Conservation (phyloP, 2,113 vertebrate species). For the Pelusios castaneus region DNA sequence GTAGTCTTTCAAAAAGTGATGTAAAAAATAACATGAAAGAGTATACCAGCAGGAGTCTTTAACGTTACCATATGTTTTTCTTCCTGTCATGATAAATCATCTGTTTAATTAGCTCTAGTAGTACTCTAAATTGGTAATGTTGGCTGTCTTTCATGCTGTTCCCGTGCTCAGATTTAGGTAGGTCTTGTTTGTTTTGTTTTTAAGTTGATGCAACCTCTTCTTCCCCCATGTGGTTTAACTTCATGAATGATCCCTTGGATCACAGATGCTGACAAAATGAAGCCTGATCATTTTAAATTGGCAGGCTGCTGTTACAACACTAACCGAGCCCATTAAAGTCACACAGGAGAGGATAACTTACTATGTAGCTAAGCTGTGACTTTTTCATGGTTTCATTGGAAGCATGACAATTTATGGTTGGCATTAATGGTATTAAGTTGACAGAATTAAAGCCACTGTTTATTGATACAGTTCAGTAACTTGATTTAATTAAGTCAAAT, state of each 20-base stretch:
- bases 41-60: background rate
- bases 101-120: slow-evolving; percentile 16
- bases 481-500: no score
- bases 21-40: background rate
- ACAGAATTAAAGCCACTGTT: slow-evolving; percentile 67
- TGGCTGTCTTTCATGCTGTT: background rate
- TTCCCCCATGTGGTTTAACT: no score
- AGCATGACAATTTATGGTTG: slow-evolving; percentile 64
- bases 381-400: slow-evolving; percentile 67
- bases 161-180: background rate
- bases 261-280: slow-evolving; percentile 61
- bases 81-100: background rate
- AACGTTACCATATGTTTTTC: background rate
- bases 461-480: slow-evolving; percentile 66
- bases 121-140: background rate
- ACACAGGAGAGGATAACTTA: slow-evolving; percentile 48
- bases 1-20: background rate
- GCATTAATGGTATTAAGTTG: slow-evolving; percentile 63
- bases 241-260: slow-evolving; percentile 57
- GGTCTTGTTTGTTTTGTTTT: background rate
- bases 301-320: slow-evolving; percentile 35
- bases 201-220: no score
- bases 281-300: slow-evolving; percentile 59
- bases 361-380: slow-evolving; percentile 44
- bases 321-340: slow-evolving; percentile 52